Base-by-base conservation (phyloP, 2,113 vertebrate genomes). In the Rattus rattus region DNA sequence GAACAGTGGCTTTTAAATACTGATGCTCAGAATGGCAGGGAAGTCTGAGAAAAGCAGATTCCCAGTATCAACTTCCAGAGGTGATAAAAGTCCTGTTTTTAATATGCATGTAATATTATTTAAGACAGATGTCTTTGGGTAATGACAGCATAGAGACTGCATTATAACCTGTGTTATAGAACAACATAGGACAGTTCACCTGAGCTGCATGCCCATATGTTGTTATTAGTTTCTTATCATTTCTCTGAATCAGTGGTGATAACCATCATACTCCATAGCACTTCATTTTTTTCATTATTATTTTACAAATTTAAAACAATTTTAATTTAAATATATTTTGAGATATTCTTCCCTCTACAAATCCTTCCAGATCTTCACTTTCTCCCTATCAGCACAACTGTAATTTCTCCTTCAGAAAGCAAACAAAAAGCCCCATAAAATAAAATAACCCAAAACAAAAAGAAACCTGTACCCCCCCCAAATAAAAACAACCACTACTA, bases 171-270 rank as follows among this genome's bases (percentile, higher is more conserved):
- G 20, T 12, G 61, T 19, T 47, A 49, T 19, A 56, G 30, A 28
- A 1, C 30, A 26, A 2, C 28, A n/a, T 2, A n/a, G 33, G 5
- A 17, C 69, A 36, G 5, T n/a, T 43, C 92, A 8, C 56, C 12
- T 39, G 22, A 87, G 54, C 1, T 17, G 10, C 24, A 9, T 11
- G 1, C 16, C 36, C 33, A 26, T 5, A 14, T 49, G 43, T 43
- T 95, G 92, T 43, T 33, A 19, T n/a, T 79, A 47, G 16, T 85
- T 91, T 97, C 24, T 22, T 5, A 5, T 63, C 89, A 81, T 92
- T 56, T 59, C 30, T 75, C 5, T 30, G 47, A 83, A 39, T 19
- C 33, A 63, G 19, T 12, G 75, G 5, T 17, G 47, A 52, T 33
- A 17, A 17, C 33, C 47, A 79, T 8, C 2, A 85, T 10, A 91